phyloP scores from a whole-genome alignment of 2,797 vertebrate genomes.

The Toxotes lorentzi region DNA sequence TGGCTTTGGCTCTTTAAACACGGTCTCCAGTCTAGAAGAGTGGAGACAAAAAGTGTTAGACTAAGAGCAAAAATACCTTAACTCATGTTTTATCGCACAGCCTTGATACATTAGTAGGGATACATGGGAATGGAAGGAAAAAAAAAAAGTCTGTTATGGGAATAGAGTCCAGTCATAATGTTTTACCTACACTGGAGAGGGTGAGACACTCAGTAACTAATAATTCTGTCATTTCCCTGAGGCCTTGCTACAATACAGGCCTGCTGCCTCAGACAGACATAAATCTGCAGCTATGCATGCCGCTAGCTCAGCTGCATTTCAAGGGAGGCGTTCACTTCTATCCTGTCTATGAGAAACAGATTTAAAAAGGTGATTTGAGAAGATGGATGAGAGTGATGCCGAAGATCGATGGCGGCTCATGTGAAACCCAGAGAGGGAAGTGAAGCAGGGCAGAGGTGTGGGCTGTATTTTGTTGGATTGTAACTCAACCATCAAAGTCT shows the following conservation, averaged over 20 bases:
- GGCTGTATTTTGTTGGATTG: background rate
- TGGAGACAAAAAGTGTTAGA: background rate
- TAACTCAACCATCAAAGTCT: background rate
- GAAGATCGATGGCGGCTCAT: background rate
- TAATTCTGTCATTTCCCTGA: constrained; percentile 32
- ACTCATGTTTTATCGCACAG: constrained; percentile 9
- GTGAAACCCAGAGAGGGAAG: constrained; percentile 10
- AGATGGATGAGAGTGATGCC: constrained; percentile 19
- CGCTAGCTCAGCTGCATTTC: constrained; percentile 25
- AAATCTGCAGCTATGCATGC: constrained; percentile 20
- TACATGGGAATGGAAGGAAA: background rate
- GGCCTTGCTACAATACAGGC: constrained; percentile 13
- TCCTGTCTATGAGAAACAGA: background rate
- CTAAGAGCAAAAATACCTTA: constrained; percentile 1
- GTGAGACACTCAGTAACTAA: constrained; percentile 28
- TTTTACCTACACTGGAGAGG: constrained; percentile 37
- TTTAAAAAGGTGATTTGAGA: constrained; percentile 35
- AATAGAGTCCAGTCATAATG: constrained; percentile 27
- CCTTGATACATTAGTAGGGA: background rate
- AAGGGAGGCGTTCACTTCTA: background rate
- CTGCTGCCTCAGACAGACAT: constrained; percentile 16
- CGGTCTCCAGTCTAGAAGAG: background rate
- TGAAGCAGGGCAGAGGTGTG: background rate
- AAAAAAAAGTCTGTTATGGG: constrained; percentile 12
- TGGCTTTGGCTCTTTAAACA: background rate